These are phyloP conservation scores for Schizaphis graminum DNA, from an alignment of 2,888 invertebrate species.

Conservation along the genomic window DNA sequence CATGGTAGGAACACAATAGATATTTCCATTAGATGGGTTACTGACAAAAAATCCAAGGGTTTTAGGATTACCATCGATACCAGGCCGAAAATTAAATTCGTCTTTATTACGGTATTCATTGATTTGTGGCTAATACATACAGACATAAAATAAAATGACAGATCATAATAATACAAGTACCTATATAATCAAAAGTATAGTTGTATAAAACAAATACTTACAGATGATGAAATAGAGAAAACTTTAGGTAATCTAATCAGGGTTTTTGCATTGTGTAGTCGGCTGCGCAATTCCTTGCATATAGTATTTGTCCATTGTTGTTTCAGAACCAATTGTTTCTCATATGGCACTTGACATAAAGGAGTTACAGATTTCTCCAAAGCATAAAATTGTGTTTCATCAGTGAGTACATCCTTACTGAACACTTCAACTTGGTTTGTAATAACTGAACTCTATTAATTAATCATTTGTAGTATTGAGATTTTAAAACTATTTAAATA, in stretches of 20 bases:
- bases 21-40: conserved; percentile 68
- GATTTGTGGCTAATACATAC: conserved; percentile 70
- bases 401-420: conserved; percentile 43
- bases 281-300: conserved; percentile 67
- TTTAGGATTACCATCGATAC: conserved; percentile 71
- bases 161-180: not conserved
- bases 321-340: conserved; percentile 77
- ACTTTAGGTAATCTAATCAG: conserved; percentile 65
- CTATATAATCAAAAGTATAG: not conserved
- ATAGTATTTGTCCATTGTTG: conserved; percentile 67
- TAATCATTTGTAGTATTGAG: too few species aligned
- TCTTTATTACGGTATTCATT: conserved; percentile 71
- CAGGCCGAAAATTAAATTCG: conserved; percentile 71
- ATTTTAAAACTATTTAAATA: not conserved
- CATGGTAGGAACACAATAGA: conserved; percentile 70
- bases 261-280: conserved; percentile 64
- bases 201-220: conserved; percentile 67
- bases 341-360: conserved; percentile 79
- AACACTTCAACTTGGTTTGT: not conserved
- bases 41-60: conserved; percentile 71
- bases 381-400: conserved; percentile 71
- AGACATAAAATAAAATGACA: conserved; percentile 41
- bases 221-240: conserved; percentile 69
- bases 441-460: conserved; percentile 45
- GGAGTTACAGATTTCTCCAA: conserved; percentile 79